These are phyloP conservation scores for Hippoglossus hippoglossus DNA, from an alignment of 2,797 vertebrate species.

Conservation along the genomic window DNA sequence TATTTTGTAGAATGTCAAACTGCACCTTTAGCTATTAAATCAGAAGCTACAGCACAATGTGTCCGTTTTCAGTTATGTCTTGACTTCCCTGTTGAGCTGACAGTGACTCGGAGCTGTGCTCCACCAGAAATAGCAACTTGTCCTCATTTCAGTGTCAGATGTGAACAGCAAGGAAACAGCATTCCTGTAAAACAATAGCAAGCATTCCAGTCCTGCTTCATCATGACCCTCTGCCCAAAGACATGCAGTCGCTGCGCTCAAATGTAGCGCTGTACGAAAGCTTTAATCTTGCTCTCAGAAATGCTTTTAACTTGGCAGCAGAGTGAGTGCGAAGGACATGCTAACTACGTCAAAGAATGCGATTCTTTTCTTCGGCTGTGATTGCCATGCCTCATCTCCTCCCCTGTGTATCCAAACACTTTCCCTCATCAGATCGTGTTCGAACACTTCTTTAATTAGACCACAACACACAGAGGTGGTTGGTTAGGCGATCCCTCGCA, in stretches of 20 bases:
- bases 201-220: slow-evolving; percentile 64
- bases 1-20: no score
- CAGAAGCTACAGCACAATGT: no score
- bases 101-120: slow-evolving; percentile 29
- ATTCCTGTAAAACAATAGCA: slow-evolving; percentile 67
- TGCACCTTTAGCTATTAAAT: no score
- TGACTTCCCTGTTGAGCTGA: no score
- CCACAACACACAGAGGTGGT: slow-evolving; percentile 55
- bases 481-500: slow-evolving; percentile 61
- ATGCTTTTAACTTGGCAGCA: slow-evolving; percentile 60
- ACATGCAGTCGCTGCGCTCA: slow-evolving; percentile 16
- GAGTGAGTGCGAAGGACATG: slow-evolving; percentile 64
- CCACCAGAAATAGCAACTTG: slow-evolving; percentile 61
- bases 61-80: no score
- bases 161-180: slow-evolving; percentile 53
- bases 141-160: slow-evolving; percentile 53
- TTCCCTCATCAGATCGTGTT: slow-evolving; percentile 60
- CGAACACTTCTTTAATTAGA: slow-evolving; percentile 75
- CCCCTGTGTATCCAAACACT: slow-evolving; percentile 61
- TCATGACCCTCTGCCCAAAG: slow-evolving; percentile 47
- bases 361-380: slow-evolving; percentile 57
- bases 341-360: slow-evolving; percentile 58
- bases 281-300: slow-evolving; percentile 68
- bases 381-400: slow-evolving; percentile 65
- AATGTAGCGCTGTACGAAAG: slow-evolving; percentile 48